Conservation (phyloP, 2,888 invertebrate species). For the Criorhina ranunculi region DNA sequence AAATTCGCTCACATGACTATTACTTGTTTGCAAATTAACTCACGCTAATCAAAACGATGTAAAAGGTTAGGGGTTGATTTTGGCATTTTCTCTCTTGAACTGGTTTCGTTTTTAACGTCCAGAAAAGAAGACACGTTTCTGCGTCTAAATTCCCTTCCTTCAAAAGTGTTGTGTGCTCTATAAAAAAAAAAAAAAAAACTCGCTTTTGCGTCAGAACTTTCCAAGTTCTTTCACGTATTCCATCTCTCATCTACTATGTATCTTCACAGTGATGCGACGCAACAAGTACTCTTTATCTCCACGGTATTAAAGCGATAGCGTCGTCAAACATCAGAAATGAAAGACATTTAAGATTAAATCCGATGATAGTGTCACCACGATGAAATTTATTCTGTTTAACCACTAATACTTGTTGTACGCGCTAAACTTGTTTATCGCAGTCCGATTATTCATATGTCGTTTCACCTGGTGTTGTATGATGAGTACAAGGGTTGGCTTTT, state of each 20-base stretch:
- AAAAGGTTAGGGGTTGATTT: not conserved
- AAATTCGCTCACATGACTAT: no score
- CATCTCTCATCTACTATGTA: no score
- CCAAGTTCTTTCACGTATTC: no score
- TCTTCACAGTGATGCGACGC: not conserved
- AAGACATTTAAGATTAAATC: not conserved
- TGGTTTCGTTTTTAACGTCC: not conserved
- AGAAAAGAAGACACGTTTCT: not conserved
- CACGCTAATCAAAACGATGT: not conserved
- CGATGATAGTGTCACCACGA: not conserved
- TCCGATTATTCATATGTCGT: constrained; percentile 13
- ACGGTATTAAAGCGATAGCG: not conserved
- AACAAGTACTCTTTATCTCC: constrained; percentile 15
- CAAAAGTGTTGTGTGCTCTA: no score
- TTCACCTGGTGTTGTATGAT: not conserved
- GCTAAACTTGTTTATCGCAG: constrained; percentile 27
- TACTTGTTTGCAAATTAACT: not conserved
- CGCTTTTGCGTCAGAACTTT: not conserved
- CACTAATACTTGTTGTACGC: constrained; percentile 11
- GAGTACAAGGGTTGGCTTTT: constrained; percentile 2
- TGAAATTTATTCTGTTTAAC: not conserved
- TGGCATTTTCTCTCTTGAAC: not conserved
- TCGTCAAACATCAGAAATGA: not conserved
- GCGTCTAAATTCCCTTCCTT: not conserved
- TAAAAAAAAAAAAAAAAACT: not conserved